These are phyloP conservation scores for Chloromyia formosa DNA, from an alignment of 2,888 invertebrate species.

Conservation along the genomic window DNA sequence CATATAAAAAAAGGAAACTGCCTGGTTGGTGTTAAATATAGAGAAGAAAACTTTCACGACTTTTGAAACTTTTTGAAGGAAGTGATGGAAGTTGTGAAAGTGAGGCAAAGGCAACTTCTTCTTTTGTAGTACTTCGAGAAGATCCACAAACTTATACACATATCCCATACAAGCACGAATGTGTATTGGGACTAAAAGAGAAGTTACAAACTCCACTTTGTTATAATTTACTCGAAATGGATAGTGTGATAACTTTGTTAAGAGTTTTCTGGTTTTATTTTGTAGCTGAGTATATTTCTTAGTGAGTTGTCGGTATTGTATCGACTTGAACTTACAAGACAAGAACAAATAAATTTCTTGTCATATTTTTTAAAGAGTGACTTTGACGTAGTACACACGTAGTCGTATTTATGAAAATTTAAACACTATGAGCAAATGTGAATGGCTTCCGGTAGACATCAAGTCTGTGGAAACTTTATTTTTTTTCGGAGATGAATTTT, in stretches of 20 bases:
- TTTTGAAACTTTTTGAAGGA: constrained; percentile 25
- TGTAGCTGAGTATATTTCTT: constrained; percentile 5
- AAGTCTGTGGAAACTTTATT: too few relatives aligned
- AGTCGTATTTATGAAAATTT: too few relatives aligned
- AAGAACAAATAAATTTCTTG: constrained; percentile 1
- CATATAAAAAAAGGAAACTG: constrained; percentile 9
- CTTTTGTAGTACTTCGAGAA: constrained; percentile 20
- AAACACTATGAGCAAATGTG: too few relatives aligned
- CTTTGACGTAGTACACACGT: too few relatives aligned
- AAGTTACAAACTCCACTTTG: constrained; percentile 42
- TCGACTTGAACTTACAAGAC: constrained; percentile 26
- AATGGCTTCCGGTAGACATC: too few relatives aligned
- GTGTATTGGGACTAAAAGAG: constrained; percentile 11
- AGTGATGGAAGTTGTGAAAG: constrained; percentile 40
- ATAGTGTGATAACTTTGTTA: constrained; percentile 42
- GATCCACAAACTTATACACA: not conserved
- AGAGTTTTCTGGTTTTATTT: constrained; percentile 23
- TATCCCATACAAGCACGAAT: too few relatives aligned
- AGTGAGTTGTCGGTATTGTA: not conserved
- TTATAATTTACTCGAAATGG: constrained; percentile 38
- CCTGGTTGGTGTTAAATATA: constrained; percentile 35
- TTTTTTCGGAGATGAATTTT: too few relatives aligned
- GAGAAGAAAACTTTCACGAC: constrained; percentile 31
- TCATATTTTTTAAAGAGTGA: too few relatives aligned
- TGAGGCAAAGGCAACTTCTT: too few relatives aligned